These are phyloP conservation scores for Drosophila tropicalis DNA, from an alignment of 1,140 invertebrate species.

Conservation along the genomic window DNA sequence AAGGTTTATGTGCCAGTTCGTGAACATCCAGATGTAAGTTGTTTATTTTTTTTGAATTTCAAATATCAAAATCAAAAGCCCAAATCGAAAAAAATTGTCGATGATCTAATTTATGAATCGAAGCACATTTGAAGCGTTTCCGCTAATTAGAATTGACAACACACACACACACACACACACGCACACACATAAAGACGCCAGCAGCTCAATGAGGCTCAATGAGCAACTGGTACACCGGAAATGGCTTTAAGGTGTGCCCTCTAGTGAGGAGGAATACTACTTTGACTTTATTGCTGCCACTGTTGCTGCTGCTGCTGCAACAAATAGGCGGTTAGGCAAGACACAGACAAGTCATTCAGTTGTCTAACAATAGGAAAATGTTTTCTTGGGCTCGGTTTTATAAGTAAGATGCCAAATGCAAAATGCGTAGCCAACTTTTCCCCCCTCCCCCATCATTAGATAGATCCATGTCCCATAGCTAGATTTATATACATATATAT, in stretches of 20 bases:
- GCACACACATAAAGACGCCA: conserved; percentile 2
- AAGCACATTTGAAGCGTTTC: conserved; percentile 68
- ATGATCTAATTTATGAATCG: conserved; percentile 79
- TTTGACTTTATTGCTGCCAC: conserved; percentile 10
- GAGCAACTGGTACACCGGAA: conserved; percentile 81
- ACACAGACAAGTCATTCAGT: conserved; percentile 69
- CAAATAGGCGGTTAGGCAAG: conserved; percentile 57
- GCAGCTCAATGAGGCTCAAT: conserved; percentile 56
- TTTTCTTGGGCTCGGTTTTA: conserved; percentile 33
- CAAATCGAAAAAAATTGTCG: conserved; percentile 34
- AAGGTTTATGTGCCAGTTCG: conserved; percentile 99
- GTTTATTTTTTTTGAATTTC: neutral
- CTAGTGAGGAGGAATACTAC: conserved; percentile 7
- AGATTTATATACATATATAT: conserved; percentile 26
- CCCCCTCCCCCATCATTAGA: conserved; percentile 5
- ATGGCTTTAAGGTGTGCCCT: conserved; percentile 76
- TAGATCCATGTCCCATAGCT: conserved; percentile 5
- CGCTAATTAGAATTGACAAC: conserved; percentile 79
- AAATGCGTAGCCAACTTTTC: conserved; percentile 56
- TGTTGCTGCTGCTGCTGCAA: conserved; percentile 44
- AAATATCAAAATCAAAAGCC: neutral
- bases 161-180: conserved; percentile 29
- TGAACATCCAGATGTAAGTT: conserved; percentile 99
- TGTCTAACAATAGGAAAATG: conserved; percentile 41
- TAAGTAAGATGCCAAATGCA: conserved; percentile 50